These are phyloP conservation scores for Neotoxoptera formosana DNA, from an alignment of 1,140 invertebrate species.

Conservation along the genomic window DNA sequence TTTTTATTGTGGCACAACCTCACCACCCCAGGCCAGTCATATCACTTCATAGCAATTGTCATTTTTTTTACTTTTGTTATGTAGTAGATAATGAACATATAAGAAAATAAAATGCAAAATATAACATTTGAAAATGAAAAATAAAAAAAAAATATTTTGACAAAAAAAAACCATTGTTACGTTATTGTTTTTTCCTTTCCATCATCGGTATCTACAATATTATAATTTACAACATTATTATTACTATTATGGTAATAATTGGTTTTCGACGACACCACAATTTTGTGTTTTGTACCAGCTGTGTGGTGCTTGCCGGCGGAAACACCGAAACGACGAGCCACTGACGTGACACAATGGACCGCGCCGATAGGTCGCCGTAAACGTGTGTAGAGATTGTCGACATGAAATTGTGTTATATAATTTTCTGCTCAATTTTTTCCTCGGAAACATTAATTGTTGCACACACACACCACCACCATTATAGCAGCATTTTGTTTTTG, in stretches of 20 bases:
- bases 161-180: constrained; percentile 11
- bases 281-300: background rate
- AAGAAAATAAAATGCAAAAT: constrained; percentile 38
- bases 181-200: background rate
- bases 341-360: background rate
- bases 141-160: constrained; percentile 56
- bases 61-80: constrained; percentile 52
- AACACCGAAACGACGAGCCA: background rate
- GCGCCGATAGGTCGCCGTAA: background rate
- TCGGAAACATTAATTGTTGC: background rate
- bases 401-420: background rate
- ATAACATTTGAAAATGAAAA: constrained; percentile 37
- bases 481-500: background rate
- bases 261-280: background rate
- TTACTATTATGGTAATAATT: background rate
- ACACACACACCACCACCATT: too few relatives aligned
- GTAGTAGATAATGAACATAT: constrained; percentile 50
- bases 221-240: background rate
- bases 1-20: constrained; percentile 44
- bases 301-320: background rate
- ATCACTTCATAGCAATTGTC: constrained; percentile 58
- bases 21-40: constrained; percentile 53
- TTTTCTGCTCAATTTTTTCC: background rate
- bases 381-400: background rate
- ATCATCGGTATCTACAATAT: too few relatives aligned